These are phyloP conservation scores for Hypocryptadius cinnamomeus DNA, from an alignment of 2,113 vertebrate genomes.

Conservation along the genomic window DNA sequence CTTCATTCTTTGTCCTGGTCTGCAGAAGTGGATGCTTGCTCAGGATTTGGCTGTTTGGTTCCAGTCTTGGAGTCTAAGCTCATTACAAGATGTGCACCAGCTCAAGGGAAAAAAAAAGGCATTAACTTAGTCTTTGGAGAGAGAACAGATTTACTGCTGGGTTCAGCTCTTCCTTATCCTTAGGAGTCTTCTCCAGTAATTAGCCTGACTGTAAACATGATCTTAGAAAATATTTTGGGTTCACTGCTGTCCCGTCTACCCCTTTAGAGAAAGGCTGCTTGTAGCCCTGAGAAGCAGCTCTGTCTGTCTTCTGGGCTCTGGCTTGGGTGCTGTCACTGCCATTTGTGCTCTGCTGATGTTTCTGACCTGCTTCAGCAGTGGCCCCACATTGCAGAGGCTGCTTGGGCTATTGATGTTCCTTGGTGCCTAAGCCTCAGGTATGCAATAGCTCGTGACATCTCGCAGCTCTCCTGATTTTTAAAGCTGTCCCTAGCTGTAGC, in stretches of 20 bases:
- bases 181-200: background rate
- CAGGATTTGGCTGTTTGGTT: background rate
- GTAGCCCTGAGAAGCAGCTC: background rate
- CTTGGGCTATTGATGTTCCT: background rate
- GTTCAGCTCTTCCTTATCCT: background rate
- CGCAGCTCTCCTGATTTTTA: background rate
- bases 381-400: fast-evolving
- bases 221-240: background rate
- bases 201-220: background rate
- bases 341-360: background rate
- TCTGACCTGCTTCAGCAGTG: background rate
- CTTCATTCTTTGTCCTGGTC: background rate
- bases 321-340: background rate
- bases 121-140: background rate
- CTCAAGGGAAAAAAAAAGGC: background rate
- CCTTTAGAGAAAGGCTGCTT: background rate
- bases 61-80: background rate
- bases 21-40: background rate
- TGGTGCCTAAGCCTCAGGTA: background rate
- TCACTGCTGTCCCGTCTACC: background rate
- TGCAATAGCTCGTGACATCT: background rate
- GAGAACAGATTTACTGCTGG: background rate
- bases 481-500: background rate
- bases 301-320: background rate
- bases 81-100: background rate